Conservation (phyloP, 1,140 invertebrate species). For the Papilio xuthus region DNA sequence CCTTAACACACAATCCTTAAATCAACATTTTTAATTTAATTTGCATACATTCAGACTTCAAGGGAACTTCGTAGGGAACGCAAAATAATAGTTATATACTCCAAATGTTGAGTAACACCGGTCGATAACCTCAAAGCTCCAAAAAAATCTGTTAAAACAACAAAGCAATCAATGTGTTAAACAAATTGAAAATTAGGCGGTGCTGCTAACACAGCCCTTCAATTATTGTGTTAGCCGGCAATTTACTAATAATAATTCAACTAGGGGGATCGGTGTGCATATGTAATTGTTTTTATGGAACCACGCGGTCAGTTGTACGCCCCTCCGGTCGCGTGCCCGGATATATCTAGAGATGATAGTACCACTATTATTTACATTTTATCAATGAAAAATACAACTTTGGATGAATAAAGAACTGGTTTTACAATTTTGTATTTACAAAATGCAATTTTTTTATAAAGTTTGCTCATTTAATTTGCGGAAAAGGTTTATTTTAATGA, state of each 20-base stretch:
- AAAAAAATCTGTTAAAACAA: constrained; percentile 41
- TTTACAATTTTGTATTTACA: background rate
- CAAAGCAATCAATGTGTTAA: constrained; percentile 41
- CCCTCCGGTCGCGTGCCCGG: constrained; percentile 48
- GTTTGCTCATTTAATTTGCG: background rate
- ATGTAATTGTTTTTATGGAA: constrained; percentile 53
- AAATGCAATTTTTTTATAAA: background rate
- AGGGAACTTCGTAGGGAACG: background rate
- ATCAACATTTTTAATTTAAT: too few relatives aligned
- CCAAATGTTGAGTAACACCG: background rate
- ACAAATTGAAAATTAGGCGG: constrained; percentile 50
- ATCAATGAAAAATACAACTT: background rate
- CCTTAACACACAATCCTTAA: too few relatives aligned
- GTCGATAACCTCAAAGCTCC: background rate
- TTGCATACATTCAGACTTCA: background rate
- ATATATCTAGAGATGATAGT: constrained; percentile 44
- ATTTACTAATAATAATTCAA: constrained; percentile 60
- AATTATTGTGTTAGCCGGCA: constrained; percentile 51
- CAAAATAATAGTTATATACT: background rate
- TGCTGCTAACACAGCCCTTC: constrained; percentile 47
- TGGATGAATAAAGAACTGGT: background rate
- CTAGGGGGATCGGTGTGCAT: constrained; percentile 45
- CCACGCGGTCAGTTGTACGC: constrained; percentile 40
- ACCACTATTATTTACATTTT: constrained; percentile 35
- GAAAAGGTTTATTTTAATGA: background rate